phyloP scores from a whole-genome alignment of 2,113 vertebrate genomes.

The Jacana jacana region DNA sequence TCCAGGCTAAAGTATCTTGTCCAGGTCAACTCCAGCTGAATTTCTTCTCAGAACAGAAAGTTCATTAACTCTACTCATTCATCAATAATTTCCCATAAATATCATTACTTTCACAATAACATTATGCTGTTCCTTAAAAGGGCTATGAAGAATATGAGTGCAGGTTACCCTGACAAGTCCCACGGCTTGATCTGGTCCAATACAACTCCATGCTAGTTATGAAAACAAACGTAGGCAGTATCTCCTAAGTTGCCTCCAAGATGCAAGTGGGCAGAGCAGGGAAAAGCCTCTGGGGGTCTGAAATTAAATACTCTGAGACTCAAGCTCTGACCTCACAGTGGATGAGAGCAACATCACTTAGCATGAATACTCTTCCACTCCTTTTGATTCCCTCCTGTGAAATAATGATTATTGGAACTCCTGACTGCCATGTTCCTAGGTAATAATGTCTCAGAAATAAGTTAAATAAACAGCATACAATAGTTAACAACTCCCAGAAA shows the following conservation, averaged over 20 bases:
- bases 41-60: not conserved
- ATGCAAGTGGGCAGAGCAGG: not conserved
- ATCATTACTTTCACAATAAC: not conserved
- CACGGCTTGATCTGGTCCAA: not conserved
- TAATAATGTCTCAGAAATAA: not conserved
- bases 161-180: not conserved
- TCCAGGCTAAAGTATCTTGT: not conserved
- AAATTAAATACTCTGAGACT: not conserved
- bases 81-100: not conserved
- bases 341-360: not conserved
- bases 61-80: not conserved
- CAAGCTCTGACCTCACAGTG: not conserved
- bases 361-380: fast-evolving
- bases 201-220: not conserved
- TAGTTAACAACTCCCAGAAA: not conserved
- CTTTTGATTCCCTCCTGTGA: not conserved
- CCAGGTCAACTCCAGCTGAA: not conserved
- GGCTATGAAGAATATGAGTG: not conserved
- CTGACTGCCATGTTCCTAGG: not conserved
- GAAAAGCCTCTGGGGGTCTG: not conserved
- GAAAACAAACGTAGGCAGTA: not conserved
- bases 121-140: not conserved
- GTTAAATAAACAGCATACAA: not conserved
- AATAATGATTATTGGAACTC: not conserved
- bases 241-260: not conserved